Conservation (phyloP, 2,113 vertebrate genomes). For the Oncorhynchus keta region DNA sequence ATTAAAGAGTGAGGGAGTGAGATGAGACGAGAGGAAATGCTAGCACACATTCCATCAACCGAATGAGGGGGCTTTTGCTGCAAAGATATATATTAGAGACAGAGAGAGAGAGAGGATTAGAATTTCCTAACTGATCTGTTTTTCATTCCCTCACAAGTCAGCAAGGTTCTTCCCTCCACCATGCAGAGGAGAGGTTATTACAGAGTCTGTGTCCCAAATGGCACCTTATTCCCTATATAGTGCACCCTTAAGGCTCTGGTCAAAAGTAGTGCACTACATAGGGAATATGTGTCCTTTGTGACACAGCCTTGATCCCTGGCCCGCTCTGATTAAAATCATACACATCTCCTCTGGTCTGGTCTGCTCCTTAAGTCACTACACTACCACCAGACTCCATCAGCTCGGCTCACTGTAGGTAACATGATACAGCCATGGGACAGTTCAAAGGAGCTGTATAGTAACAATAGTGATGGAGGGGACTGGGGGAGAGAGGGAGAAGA, state of each 20-base stretch:
- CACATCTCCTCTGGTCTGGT: conserved; percentile 27
- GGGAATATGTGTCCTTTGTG: not conserved
- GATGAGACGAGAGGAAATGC: conserved; percentile 56
- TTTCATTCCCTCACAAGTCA: conserved; percentile 63
- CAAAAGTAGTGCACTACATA: too few species aligned
- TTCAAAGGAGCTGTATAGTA: too few species aligned
- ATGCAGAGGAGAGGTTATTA: conserved; percentile 47
- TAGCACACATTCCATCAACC: conserved; percentile 65
- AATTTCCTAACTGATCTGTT: conserved; percentile 69
- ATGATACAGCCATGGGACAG: too few species aligned
- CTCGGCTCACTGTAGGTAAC: too few species aligned
- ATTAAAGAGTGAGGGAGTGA: conserved; percentile 45
- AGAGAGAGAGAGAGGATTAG: conserved; percentile 14
- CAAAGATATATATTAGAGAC: not conserved
- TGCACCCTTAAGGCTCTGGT: too few species aligned
- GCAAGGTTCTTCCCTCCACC: conserved; percentile 26
- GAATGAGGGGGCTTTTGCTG: conserved; percentile 53
- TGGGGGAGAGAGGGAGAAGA: not conserved
- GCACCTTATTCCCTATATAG: too few species aligned
- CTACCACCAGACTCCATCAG: too few species aligned
- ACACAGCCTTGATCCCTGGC: too few species aligned
- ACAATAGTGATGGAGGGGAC: not conserved
- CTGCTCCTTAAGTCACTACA: too few species aligned
- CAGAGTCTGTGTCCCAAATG: conserved; percentile 21
- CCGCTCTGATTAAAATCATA: conserved; percentile 59